Conservation (phyloP, 2,113 vertebrate genomes). For the Gobius niger region DNA sequence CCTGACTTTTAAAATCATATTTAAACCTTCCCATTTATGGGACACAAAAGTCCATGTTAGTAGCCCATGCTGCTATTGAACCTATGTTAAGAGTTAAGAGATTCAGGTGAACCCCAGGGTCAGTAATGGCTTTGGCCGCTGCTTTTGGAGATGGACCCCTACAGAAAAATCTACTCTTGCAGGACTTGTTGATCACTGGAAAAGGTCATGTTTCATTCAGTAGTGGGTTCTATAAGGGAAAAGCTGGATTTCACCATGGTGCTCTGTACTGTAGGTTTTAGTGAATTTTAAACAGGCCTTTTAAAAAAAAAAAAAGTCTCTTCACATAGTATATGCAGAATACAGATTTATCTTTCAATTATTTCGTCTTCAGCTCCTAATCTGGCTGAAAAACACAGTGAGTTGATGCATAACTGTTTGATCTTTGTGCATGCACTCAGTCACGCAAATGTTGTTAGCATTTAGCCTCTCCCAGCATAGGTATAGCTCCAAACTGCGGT, state of each 20-base stretch:
- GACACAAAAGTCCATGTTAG: background rate
- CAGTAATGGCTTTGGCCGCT: background rate
- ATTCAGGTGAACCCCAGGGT: constrained; percentile 14
- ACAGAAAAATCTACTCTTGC: constrained; percentile 15
- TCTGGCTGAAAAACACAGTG: too few relatives aligned
- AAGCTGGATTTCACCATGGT: constrained; percentile 15
- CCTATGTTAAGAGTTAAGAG: background rate
- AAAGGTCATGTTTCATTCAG: constrained; percentile 30
- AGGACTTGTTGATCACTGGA: constrained; percentile 13
- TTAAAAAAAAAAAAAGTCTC: too few relatives aligned
- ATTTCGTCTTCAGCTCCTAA: too few relatives aligned
- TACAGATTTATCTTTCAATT: background rate
- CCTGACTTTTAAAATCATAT: background rate
- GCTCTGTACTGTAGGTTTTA: constrained; percentile 2
- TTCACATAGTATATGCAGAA: too few relatives aligned
- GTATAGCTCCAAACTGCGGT: too few relatives aligned
- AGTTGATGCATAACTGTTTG: too few relatives aligned
- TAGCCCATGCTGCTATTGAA: background rate
- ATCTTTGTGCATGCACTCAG: too few relatives aligned
- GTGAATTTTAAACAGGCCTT: background rate
- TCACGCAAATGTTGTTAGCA: too few relatives aligned
- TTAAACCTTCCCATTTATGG: background rate
- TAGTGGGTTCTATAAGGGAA: constrained; percentile 2
- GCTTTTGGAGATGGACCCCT: constrained; percentile 2
- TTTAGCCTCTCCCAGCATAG: too few relatives aligned